Conservation (phyloP, 2,113 vertebrate genomes). For the Bungarus multicinctus region DNA sequence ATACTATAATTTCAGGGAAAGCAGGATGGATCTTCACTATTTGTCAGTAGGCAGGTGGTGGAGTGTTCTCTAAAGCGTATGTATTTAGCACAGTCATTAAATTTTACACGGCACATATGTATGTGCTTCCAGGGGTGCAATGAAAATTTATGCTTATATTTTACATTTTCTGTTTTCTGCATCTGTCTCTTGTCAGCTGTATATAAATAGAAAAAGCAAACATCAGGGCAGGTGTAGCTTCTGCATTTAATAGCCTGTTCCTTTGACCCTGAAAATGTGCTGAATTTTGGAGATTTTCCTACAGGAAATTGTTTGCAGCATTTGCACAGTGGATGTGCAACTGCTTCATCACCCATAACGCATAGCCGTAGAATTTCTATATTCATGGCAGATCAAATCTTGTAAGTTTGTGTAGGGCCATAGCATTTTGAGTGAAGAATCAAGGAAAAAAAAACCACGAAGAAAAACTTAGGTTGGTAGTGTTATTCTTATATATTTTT, state of each 20-base stretch:
- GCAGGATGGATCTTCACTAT: constrained; percentile 11
- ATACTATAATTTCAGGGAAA: background rate
- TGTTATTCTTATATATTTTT: background rate
- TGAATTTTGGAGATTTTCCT: background rate
- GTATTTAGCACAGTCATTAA: constrained; percentile 55
- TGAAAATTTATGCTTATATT: constrained; percentile 57
- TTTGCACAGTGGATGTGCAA: background rate
- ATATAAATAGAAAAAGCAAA: constrained; percentile 49
- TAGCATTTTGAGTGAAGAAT: background rate
- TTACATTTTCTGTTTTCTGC: constrained; percentile 50
- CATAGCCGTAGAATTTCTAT: background rate
- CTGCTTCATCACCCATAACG: background rate
- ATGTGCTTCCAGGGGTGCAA: constrained; percentile 49
- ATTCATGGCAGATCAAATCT: background rate
- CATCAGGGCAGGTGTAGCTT: constrained; percentile 30
- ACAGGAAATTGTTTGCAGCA: background rate
- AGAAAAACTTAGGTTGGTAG: background rate
- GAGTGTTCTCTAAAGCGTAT: constrained; percentile 54
- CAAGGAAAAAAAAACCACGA: background rate
- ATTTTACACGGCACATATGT: constrained; percentile 53
- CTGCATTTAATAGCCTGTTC: constrained; percentile 12
- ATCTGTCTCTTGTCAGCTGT: constrained; percentile 44
- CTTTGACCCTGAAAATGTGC: constrained; percentile 5
- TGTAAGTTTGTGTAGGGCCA: background rate
- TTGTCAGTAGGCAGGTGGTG: constrained; percentile 50